Conservation (phyloP, 2,797 vertebrate genomes). For the Macrochelys suwanniensis region DNA sequence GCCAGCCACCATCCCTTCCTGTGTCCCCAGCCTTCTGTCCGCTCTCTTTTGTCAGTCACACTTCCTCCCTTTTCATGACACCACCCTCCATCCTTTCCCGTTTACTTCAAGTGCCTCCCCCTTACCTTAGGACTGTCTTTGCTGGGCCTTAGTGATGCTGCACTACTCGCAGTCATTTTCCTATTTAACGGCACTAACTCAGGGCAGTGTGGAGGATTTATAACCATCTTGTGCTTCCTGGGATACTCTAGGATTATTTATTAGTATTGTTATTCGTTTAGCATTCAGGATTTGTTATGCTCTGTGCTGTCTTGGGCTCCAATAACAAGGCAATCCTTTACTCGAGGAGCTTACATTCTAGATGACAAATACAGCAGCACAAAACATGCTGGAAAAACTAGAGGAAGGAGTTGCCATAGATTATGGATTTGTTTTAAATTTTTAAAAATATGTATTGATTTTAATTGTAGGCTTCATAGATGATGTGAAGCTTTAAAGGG, state of each 20-base stretch:
- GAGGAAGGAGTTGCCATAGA: neutral
- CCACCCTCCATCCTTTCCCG: neutral
- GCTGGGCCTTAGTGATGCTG: rapidly evolving
- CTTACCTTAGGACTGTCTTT: neutral
- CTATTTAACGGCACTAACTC: neutral
- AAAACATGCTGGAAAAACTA: neutral
- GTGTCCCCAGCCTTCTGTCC: neutral
- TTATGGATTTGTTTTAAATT: no score
- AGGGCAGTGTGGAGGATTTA: rapidly evolving
- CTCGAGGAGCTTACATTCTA: neutral
- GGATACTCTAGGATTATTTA: neutral
- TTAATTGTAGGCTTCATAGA: no score
- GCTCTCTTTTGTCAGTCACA: neutral
- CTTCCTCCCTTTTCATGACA: neutral
- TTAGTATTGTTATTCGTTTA: neutral
- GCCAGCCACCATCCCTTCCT: neutral
- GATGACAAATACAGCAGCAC: neutral
- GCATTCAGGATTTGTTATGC: neutral
- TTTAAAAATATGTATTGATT: no score
- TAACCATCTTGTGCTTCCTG: neutral
- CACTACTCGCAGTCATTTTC: neutral
- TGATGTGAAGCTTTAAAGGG: no score
- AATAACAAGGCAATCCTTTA: neutral
- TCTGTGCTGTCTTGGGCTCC: neutral
- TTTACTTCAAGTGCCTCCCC: neutral